Evolutionary conservation across 1,140 invertebrate genomes (phyloP), one percentile per base, ranked within the genome.

Genomic region (Drosophila novamexicana): DNA sequence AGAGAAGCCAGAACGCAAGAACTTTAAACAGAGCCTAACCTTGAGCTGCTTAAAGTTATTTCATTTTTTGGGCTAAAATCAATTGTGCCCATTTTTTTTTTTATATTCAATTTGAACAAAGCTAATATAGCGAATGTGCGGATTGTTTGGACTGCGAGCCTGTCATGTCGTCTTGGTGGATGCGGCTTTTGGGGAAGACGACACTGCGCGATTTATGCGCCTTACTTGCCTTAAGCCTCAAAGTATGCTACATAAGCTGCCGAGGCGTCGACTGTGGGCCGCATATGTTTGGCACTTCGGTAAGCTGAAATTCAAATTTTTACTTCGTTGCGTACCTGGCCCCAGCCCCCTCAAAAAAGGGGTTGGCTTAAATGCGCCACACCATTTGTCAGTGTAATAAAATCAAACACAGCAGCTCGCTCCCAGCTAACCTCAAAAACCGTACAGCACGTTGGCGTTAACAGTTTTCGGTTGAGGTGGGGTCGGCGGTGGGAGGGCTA

Each of bases 371-470:
- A 89, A 84, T 78, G 77, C 74, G 84, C 85, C 77, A 85, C 86
- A 72, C 85, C 88, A 91, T 91, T 91, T 91, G 89, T 91, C 88
- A 91, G 84, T 79, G 88, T 91, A 91, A 91, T 91, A 91, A 91
- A 91, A 91, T 91, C 88, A 91, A 91, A 88, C 89, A 91, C 72
- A 82, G 77, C 78, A 47, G 76, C 70, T 59, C 56, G 14, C 14
- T 45, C 22, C 4, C 22, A 29, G 56, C 45, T 73, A 73, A 82
- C 80, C 68, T 69, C 64, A 58, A 65, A 54, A 74, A 66, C 75
- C 77, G 50, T 70, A 66, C 62, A 75, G 59, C 59, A 50, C 29
- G 42, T 36, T 69, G 29, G 61, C 54, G 50, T 65, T 64, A 61
- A 62, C 50, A 66, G 8, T 16, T 54, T 54, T 9, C 8, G 32